Evolutionary conservation across 2,113 vertebrate species (phyloP).

Genomic region (Eidolon helvum): DNA sequence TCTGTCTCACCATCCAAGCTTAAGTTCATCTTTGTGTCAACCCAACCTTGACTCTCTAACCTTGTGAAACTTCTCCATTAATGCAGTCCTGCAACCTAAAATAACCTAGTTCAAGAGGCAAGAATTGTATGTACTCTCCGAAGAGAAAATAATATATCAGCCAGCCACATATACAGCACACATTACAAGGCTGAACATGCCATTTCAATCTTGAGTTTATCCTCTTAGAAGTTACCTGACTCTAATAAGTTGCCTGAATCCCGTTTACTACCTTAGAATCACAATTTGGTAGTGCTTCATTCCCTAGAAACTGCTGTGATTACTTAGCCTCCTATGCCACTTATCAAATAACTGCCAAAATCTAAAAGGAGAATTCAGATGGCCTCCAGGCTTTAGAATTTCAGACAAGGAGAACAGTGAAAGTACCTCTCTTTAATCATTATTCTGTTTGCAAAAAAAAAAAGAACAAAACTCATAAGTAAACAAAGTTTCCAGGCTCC

Average conservation of each 20-base stretch:
- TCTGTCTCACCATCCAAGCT: neutral
- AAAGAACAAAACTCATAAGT: neutral
- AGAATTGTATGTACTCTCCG: neutral
- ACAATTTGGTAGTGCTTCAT: neutral
- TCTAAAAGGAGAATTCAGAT: constrained; percentile 12
- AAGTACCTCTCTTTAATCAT: neutral
- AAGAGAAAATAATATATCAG: neutral
- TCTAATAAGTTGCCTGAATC: neutral
- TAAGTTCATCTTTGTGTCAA: neutral
- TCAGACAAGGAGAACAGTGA: neutral
- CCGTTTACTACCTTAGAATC: constrained; percentile 30
- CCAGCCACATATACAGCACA: neutral
- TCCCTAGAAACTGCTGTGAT: neutral
- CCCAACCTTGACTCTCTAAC: neutral
- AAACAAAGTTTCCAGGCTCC: constrained; percentile 24
- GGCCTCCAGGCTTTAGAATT: constrained; percentile 35
- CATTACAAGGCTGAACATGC: neutral
- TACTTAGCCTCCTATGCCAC: neutral
- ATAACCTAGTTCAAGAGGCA: neutral
- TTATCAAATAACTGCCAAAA: constrained; percentile 47
- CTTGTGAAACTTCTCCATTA: neutral
- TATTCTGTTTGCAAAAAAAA: constrained; percentile 25
- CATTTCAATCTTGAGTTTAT: neutral
- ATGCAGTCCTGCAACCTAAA: neutral
- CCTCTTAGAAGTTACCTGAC: neutral